Evolutionary conservation across 2,888 invertebrate genomes (phyloP).

Genomic region (Megamerina dolium): DNA sequence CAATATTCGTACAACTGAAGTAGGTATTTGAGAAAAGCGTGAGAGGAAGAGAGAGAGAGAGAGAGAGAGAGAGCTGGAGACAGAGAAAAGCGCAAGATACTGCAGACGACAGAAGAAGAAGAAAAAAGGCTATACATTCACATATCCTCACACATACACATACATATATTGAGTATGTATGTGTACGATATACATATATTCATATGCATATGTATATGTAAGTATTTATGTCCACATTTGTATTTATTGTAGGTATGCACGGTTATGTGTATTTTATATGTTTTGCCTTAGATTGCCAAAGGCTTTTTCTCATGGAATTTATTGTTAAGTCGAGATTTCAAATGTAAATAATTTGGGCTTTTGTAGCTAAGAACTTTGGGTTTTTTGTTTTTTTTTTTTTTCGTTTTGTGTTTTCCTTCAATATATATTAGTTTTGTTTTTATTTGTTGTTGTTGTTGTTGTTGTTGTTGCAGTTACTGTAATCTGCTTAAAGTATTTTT

Average conservation of each 20-base stretch:
- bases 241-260: no score
- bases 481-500: no score
- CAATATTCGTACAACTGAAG: no score
- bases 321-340: constrained; percentile 12
- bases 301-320: constrained; percentile 35
- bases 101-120: no score
- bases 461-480: no score
- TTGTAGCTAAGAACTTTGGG: constrained; percentile 7
- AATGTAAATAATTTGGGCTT: constrained; percentile 16
- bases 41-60: no score
- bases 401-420: background rate
- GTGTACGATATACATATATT: background rate
- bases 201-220: constrained; percentile 1
- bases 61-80: background rate
- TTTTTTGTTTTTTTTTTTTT: constrained; percentile 6
- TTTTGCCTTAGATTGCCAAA: constrained; percentile 19
- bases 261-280: no score
- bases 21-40: no score
- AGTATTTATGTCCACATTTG: background rate
- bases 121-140: no score
- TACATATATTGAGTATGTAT: constrained; percentile 8
- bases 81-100: no score
- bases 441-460: background rate
- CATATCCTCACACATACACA: constrained; percentile 2
- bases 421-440: background rate